These are phyloP conservation scores for Gallinago paraguaiae DNA, from an alignment of 2,113 vertebrate genomes.

Conservation along the genomic window DNA sequence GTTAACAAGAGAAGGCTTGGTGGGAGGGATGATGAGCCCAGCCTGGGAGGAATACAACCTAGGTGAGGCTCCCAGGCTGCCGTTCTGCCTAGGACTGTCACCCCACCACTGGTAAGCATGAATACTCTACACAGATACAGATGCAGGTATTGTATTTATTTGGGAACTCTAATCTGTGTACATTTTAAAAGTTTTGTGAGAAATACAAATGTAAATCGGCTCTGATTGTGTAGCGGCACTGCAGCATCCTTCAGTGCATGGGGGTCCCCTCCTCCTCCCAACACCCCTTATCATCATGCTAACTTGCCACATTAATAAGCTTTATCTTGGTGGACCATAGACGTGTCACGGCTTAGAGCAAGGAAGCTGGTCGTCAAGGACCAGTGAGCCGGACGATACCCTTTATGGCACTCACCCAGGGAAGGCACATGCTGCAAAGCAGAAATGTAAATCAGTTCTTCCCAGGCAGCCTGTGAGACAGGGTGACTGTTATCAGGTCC, in stretches of 20 bases:
- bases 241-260: not conserved
- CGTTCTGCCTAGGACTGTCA: not conserved
- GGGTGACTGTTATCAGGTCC: slow-evolving; percentile 2
- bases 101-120: not conserved
- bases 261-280: not conserved
- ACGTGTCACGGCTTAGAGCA: not conserved
- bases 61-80: not conserved
- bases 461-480: not conserved
- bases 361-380: slow-evolving; percentile 12
- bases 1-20: not conserved
- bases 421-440: slow-evolving; percentile 6
- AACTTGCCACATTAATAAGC: not conserved
- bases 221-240: not conserved
- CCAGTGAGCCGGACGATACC: not conserved
- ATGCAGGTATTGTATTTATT: not conserved
- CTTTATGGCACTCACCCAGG: slow-evolving; percentile 7
- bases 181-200: not conserved
- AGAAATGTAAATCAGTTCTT: slow-evolving; percentile 39
- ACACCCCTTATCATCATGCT: not conserved
- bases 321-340: not conserved
- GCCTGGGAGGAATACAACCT: not conserved
- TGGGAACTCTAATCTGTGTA: not conserved
- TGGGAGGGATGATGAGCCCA: not conserved
- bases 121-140: not conserved
- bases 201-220: not conserved